Evolutionary conservation across 2,888 invertebrate genomes (phyloP).

Genomic region (Drosophila lacicola): DNA sequence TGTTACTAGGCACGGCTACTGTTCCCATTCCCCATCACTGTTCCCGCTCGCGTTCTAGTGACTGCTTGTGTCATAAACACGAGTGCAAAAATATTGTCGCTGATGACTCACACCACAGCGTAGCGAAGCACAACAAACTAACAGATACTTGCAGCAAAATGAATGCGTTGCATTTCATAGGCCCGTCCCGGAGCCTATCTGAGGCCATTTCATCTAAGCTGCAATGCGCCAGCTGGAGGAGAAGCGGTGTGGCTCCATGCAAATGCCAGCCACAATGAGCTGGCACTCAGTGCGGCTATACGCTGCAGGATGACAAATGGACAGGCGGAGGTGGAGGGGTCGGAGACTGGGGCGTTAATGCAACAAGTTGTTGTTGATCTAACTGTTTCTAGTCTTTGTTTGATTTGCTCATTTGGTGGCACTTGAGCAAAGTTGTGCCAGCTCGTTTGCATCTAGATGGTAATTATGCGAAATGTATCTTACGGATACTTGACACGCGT

Average conservation of each 20-base stretch:
- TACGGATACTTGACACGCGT: constrained; percentile 55
- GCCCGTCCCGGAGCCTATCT: constrained; percentile 54
- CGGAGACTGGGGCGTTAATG: constrained; percentile 18
- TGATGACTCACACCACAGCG: constrained; percentile 37
- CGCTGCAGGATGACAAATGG: constrained; percentile 46
- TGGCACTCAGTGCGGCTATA: constrained; percentile 30
- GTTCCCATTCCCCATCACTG: constrained; percentile 3
- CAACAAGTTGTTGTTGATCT: constrained; percentile 65
- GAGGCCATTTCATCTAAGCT: constrained; percentile 67
- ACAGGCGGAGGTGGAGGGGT: not conserved
- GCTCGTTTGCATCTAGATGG: constrained; percentile 34
- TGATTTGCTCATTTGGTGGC: constrained; percentile 53
- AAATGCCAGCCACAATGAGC: constrained; percentile 34
- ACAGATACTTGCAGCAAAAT: constrained; percentile 32
- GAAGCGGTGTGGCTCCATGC: constrained; percentile 1
- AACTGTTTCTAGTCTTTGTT: constrained; percentile 55
- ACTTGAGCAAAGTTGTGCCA: constrained; percentile 31
- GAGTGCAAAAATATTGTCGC: constrained; percentile 30
- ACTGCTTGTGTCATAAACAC: constrained; percentile 48
- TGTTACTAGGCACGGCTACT: constrained; percentile 30
- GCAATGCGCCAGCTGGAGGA: constrained; percentile 54
- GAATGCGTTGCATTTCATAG: constrained; percentile 53
- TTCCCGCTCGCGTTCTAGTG: constrained; percentile 15
- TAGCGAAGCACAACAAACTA: constrained; percentile 4
- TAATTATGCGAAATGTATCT: constrained; percentile 50